Conservation (phyloP, 2,113 vertebrate species). For the Monopterus albus region DNA sequence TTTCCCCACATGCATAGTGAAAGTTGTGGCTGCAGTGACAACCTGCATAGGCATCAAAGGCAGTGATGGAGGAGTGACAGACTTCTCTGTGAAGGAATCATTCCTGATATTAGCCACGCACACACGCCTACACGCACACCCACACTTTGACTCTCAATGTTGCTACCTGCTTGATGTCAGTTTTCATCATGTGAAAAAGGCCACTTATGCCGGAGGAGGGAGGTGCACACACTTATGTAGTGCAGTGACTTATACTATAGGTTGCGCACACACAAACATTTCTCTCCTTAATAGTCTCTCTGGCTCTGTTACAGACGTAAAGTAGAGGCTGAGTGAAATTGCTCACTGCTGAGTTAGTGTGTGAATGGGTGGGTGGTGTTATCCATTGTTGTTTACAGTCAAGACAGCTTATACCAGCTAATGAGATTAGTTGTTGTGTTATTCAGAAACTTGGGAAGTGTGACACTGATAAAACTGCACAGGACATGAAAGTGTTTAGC, state of each 20-base stretch:
- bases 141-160: slow-evolving; percentile 41
- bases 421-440: slow-evolving; percentile 41
- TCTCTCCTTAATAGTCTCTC: not conserved
- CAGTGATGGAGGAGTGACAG: slow-evolving; percentile 3
- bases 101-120: not conserved
- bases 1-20: slow-evolving; percentile 3
- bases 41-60: slow-evolving; percentile 29
- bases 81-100: slow-evolving; percentile 5
- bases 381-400: slow-evolving; percentile 34
- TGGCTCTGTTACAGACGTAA: slow-evolving; percentile 5
- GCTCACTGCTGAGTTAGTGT: not conserved
- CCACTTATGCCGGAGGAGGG: slow-evolving; percentile 18
- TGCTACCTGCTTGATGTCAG: slow-evolving; percentile 33
- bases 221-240: slow-evolving; percentile 2
- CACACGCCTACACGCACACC: not conserved
- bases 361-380: not conserved
- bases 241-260: not conserved
- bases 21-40: slow-evolving; percentile 20
- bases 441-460: slow-evolving; percentile 1
- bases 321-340: not conserved
- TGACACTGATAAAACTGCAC: slow-evolving; percentile 46
- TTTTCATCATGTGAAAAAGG: slow-evolving; percentile 19
- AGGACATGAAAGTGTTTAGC: slow-evolving; percentile 31
- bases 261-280: not conserved
- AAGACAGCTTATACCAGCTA: slow-evolving; percentile 44